These are phyloP conservation scores for Himalopsyche japonica DNA, from an alignment of 2,888 invertebrate genomes.

Conservation along the genomic window DNA sequence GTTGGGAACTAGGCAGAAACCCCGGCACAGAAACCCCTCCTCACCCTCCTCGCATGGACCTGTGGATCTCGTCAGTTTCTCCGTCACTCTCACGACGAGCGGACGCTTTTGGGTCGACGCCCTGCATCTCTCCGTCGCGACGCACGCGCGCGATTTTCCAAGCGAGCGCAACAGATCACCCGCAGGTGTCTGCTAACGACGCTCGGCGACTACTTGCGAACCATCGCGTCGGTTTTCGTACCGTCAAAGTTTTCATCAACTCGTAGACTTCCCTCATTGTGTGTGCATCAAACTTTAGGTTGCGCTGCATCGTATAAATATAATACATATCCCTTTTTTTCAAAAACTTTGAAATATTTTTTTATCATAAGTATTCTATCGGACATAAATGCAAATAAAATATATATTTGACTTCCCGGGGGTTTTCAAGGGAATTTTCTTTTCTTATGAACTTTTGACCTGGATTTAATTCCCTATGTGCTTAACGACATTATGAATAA, in stretches of 20 bases:
- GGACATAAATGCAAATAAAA: too few species aligned
- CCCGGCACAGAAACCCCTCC: not conserved
- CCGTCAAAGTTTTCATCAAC: not conserved
- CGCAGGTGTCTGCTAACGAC: not conserved
- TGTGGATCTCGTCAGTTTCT: not conserved
- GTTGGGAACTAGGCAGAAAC: not conserved
- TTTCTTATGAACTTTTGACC: too few species aligned
- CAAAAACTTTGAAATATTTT: too few species aligned
- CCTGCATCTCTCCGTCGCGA: not conserved
- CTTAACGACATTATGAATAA: too few species aligned
- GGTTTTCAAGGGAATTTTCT: too few species aligned
- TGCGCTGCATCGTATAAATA: too few species aligned
- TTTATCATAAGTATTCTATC: too few species aligned
- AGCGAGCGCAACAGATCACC: not conserved
- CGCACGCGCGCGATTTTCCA: not conserved
- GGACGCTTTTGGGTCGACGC: not conserved
- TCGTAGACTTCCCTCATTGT: not conserved
- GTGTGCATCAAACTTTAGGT: not conserved
- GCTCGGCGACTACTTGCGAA: not conserved
- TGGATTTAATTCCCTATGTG: too few species aligned
- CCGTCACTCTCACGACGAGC: not conserved
- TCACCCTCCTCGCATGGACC: not conserved
- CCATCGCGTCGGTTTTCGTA: not conserved
- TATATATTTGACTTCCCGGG: too few species aligned
- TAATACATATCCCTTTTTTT: too few species aligned